Percentiles rank a stretch among this genome's conserved stretches.
phyloP scores from a whole-genome alignment of 2,797 vertebrate genomes.

The Pangasius sanitwongsei region DNA sequence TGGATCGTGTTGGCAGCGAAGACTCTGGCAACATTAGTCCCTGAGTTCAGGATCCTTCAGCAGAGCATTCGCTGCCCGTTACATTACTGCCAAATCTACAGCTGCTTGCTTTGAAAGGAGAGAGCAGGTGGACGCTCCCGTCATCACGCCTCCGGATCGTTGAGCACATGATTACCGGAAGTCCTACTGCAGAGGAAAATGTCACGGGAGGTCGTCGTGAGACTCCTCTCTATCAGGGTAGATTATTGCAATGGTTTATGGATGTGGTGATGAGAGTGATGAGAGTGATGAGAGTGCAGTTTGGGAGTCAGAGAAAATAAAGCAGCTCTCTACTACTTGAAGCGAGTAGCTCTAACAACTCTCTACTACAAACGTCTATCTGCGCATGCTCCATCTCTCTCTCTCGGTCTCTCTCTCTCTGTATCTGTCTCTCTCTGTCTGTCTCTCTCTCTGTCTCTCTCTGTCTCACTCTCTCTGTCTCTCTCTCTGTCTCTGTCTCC shows the following conservation, averaged over 20 bases:
- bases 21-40: conserved; percentile 71
- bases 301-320: neutral
- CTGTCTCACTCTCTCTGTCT: neutral
- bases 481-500: neutral
- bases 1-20: conserved; percentile 7
- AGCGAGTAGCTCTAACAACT: no score
- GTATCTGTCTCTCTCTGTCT: neutral
- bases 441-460: neutral
- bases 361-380: neutral
- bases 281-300: neutral
- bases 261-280: neutral
- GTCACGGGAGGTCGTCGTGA: neutral
- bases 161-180: conserved; percentile 38
- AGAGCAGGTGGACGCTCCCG: conserved; percentile 58
- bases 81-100: conserved; percentile 64
- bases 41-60: conserved; percentile 59
- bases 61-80: conserved; percentile 49
- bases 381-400: neutral
- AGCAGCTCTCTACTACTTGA: conserved; percentile 1
- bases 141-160: conserved; percentile 1
- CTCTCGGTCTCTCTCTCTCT: neutral
- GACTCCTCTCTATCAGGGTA: neutral
- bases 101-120: conserved; percentile 60
- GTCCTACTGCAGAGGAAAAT: neutral
- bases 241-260: neutral